Percentiles rank a stretch among this genome's conserved stretches.
phyloP scores from a whole-genome alignment of 2,113 vertebrate genomes.

The Sinocyclocheilus anophthalmus region DNA sequence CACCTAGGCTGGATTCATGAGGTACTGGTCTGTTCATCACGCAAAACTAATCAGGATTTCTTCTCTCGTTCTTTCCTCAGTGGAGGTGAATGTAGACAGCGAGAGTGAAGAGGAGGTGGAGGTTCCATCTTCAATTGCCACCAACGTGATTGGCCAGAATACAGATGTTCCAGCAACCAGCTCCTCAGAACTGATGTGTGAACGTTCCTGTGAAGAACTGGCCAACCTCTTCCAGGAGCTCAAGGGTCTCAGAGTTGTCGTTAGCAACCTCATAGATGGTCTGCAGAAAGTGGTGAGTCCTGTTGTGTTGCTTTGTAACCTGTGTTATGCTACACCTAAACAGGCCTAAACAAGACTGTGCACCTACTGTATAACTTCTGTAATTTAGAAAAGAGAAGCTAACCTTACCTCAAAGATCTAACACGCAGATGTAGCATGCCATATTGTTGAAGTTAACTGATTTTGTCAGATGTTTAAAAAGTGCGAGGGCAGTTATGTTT shows the following conservation, averaged over 20 bases:
- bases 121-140: slow-evolving; percentile 70
- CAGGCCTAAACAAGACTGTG: neutral
- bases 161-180: slow-evolving; percentile 59
- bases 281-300: slow-evolving; percentile 89
- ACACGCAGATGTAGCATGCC: neutral
- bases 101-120: slow-evolving; percentile 82
- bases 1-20: no score
- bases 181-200: slow-evolving; percentile 75
- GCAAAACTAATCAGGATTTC: neutral
- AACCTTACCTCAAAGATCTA: neutral
- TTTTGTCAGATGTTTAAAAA: slow-evolving; percentile 18
- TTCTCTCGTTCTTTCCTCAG: slow-evolving; percentile 67
- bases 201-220: slow-evolving; percentile 90
- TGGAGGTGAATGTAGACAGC: slow-evolving; percentile 76
- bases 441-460: slow-evolving; percentile 9
- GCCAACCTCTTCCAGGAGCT: slow-evolving; percentile 85
- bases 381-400: neutral
- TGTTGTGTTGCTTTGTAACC: neutral
- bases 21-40: no score
- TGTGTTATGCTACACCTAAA: neutral
- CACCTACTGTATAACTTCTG: neutral
- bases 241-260: slow-evolving; percentile 83
- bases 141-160: slow-evolving; percentile 70
- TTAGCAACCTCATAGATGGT: slow-evolving; percentile 84
- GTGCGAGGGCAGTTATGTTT: neutral